Percentiles rank a stretch among this genome's conserved stretches.
Conservation (phyloP, 2,797 vertebrate species). For the Meda fulgida region DNA sequence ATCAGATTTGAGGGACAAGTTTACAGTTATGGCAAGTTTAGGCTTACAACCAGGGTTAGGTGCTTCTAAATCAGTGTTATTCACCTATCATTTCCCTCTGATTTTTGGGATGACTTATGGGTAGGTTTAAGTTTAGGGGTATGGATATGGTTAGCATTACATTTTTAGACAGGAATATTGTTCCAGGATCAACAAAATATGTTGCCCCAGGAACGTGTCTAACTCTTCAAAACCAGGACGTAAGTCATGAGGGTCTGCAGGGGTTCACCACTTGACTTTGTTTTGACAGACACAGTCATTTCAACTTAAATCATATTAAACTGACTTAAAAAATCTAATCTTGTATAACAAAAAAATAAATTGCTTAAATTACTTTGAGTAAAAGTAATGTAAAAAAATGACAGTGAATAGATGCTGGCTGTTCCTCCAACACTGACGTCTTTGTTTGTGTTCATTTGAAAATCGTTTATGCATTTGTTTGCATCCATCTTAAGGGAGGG, state of each 20-base stretch:
- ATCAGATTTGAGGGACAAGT: too few species aligned
- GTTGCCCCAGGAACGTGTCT: too few species aligned
- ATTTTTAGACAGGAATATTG: too few species aligned
- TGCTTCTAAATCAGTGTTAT: too few species aligned
- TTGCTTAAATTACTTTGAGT: not conserved
- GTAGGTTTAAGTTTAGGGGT: too few species aligned
- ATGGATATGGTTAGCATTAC: too few species aligned
- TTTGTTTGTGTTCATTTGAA: constrained; percentile 27
- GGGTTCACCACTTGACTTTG: not conserved
- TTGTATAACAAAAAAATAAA: not conserved
- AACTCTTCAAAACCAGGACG: too few species aligned
- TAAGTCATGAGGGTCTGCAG: not conserved
- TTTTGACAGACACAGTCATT: not conserved
- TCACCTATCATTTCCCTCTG: too few species aligned
- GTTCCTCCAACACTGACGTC: not conserved
- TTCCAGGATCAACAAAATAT: too few species aligned
- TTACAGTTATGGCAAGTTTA: too few species aligned
- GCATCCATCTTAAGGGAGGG: constrained; percentile 21
- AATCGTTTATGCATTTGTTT: constrained; percentile 43
- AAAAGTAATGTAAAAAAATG: not conserved
- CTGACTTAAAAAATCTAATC: not conserved
- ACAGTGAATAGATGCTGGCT: not conserved
- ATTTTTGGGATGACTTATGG: too few species aligned
- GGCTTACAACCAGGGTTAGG: too few species aligned
- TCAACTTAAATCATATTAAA: not conserved